Evolutionary conservation across 2,888 invertebrate genomes (phyloP), one percentile per base, ranked within the genome.

Genomic region (Macrosoma leucophasiata): DNA sequence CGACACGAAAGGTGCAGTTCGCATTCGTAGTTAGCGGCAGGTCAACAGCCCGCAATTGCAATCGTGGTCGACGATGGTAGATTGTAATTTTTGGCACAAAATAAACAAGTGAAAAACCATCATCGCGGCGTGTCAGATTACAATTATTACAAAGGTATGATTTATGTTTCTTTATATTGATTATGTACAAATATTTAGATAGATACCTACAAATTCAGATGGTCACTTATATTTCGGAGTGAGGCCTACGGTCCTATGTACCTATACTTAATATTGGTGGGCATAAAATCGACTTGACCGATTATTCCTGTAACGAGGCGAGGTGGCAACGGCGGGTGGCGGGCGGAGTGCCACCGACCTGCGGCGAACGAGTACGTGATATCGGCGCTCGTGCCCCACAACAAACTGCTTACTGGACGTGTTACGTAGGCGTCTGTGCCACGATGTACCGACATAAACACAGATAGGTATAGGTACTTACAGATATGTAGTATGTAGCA

Each of bases 351-450:
- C 56, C 56, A 53, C 73, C 76, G 61, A 70, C 74, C 65, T 67
- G 67, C 68, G 72, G 70, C 69, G 69, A 76, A 70, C 73, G 65
- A 64, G 72, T 66, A 75, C 75, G 76, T 75, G 75, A 77, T 78
- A 78, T 73, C 76, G 71, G 74, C 74, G 76, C 77, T 75, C 79
- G 77, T 81, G 81, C 77, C 74, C 69, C 76, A 82, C 77, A 81
- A 81, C 79, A 82, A 81, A 81, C 78, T 79, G 81, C 79, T 79
- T 78, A 78, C 75, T 79, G 79, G 76, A 78, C 76, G 73, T 73
- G 75, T 78, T 81, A 79, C 71, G 79, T 79, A 77, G 77, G 77
- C 76, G 75, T 70, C 68, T 71, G 64, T 67, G 68, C 67, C 62
- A 69, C 70, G 64, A 67, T 66, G 62, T 72, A 72, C 67, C 61